Evolutionary conservation across 2,113 vertebrate species (phyloP).

Genomic region (Nesoenas mayeri): DNA sequence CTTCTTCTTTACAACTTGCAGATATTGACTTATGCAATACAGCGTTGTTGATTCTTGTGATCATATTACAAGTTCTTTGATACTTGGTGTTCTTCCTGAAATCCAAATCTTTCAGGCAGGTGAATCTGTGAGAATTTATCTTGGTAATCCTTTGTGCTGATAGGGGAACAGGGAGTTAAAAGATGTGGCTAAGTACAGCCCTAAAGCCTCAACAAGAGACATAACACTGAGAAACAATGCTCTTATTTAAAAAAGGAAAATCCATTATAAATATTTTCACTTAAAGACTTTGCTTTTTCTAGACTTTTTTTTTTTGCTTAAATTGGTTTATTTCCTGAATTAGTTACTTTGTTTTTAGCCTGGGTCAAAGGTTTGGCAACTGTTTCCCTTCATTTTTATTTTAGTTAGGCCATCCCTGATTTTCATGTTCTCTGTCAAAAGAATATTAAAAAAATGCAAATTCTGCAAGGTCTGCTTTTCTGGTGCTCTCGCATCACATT

Average conservation of each 20-base stretch:
- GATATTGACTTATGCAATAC: not conserved
- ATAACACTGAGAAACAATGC: not conserved
- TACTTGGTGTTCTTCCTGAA: not conserved
- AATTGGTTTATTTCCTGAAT: not conserved
- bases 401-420: not conserved
- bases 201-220: not conserved
- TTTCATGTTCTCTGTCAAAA: constrained; percentile 20
- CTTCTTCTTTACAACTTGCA: not conserved
- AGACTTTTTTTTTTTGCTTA: no score
- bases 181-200: not conserved
- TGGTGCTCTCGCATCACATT: not conserved
- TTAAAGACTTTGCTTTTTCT: not conserved
- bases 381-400: not conserved
- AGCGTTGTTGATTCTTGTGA: not conserved
- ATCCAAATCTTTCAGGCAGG: not conserved
- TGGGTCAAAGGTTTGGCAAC: not conserved
- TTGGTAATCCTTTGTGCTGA: not conserved
- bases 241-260: not conserved
- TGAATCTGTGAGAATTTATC: not conserved
- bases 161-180: not conserved
- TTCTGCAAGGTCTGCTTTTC: constrained; percentile 4
- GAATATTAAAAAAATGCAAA: not conserved
- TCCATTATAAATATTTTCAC: not conserved
- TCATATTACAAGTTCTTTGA: not conserved
- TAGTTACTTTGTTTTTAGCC: not conserved